Base-by-base conservation (phyloP, 2,797 vertebrate species). In the Peromyscus attwateri region DNA sequence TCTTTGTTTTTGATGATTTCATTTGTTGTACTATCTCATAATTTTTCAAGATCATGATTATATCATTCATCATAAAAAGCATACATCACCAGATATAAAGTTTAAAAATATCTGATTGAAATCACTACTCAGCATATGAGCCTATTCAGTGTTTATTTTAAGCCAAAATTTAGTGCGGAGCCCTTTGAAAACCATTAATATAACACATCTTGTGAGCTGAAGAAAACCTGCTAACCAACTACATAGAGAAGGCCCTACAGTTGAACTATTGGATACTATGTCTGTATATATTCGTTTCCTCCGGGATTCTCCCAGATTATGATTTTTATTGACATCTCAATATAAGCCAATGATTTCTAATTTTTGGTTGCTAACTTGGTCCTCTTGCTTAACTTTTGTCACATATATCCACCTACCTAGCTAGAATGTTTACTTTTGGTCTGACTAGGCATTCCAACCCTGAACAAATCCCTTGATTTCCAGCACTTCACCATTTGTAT, bases 11-110 rank as follows among this genome's bases (percentile, higher is more conserved):
- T 71, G 4, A 66, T 46, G 4, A 34, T 92, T 19, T 77, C 25
- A 40, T 60, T 46, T 52, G 2, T 70, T 68, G 9, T 49, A 55
- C 27, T 60, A 70, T 89, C 57, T 34, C 3, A 55, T 77, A 46
- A 34, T 11, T 93, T 37, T 87, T 79, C 46, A 62, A 93, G 31
- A 75, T 91, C 92, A 80, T 52, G 31, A 79, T 91, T 89, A 81
- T 60, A 81, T 76, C 73, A 81, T 91, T 91, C 34, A 19, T 95
- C 17, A 81, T 84, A 84, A 93, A 94, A 95, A n/a, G 29, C 31
- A 76, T 73, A 55, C 0, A 71, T 46, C 21, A 80, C 46, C 87
- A 29, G 60, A 92, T 87, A 66, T 43, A 88, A 81, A 76, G 83
- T 95, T 93, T 77, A 46, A 87, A 96, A 77, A 10, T 19, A 10